A percentile compares a stretch with the other conserved stretches of the same genome.
phyloP scores from a whole-genome alignment of 2,113 vertebrate genomes.

The human region DNA sequence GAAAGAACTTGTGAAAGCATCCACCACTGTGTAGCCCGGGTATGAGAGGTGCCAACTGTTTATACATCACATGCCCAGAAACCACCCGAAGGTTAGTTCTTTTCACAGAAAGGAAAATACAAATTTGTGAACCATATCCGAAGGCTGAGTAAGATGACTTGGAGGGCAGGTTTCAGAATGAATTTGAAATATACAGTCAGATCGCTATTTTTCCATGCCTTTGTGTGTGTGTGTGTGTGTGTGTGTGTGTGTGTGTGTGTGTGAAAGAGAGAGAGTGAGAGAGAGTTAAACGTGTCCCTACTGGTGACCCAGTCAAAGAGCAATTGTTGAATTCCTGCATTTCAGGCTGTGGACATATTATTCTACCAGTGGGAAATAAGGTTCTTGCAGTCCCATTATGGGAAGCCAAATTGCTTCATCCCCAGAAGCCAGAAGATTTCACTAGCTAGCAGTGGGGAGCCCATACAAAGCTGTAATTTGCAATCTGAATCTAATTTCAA shows the following conservation, averaged over 20 bases:
- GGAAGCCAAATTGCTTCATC: conserved; percentile 84
- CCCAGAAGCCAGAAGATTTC: conserved; percentile 83
- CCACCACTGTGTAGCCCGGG: neutral
- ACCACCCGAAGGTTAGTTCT: conserved; percentile 31
- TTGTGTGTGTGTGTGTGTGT: neutral
- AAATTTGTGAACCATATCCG: neutral
- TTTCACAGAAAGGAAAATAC: conserved; percentile 55
- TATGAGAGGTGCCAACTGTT: neutral
- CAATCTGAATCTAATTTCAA: conserved; percentile 87
- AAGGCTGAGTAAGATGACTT: neutral
- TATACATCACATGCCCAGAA: neutral
- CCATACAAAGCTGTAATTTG: conserved; percentile 85
- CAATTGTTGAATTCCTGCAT: conserved; percentile 66
- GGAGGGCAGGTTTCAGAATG: conserved; percentile 32
- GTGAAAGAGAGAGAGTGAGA: too few species aligned
- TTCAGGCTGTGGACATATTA: conserved; percentile 74
- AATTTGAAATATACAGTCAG: conserved; percentile 39
- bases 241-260: too few species aligned
- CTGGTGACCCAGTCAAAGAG: conserved; percentile 82
- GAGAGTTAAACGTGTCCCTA: conserved; percentile 64
- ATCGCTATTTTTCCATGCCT: conserved; percentile 36
- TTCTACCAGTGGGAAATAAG: conserved; percentile 84
- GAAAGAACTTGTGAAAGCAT: neutral
- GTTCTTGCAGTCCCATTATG: conserved; percentile 80
- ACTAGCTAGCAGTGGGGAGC: conserved; percentile 80